A percentile compares a stretch with the other conserved stretches of the same genome.
phyloP scores from a whole-genome alignment of 2,888 invertebrate species.

The Athetis lepigone region DNA sequence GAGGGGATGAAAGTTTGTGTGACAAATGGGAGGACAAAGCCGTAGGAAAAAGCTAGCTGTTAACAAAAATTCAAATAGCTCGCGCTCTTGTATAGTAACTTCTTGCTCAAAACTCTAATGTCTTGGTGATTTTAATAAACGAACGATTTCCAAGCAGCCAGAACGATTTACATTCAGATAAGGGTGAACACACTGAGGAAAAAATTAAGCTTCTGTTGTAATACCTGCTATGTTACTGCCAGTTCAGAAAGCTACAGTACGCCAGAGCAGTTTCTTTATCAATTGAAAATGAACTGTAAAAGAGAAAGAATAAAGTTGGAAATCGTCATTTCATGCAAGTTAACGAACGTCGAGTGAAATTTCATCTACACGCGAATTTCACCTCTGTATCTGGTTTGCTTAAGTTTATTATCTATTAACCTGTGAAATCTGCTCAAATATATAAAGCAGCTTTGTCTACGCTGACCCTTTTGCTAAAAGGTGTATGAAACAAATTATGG shows the following conservation, averaged over 20 bases:
- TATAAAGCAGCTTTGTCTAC: background rate
- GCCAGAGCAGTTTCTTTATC: background rate
- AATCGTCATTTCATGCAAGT: too few species aligned
- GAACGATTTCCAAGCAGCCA: conserved; percentile 58
- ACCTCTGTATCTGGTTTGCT: background rate
- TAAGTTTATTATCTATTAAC: background rate
- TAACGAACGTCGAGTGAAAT: too few species aligned
- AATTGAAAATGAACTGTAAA: background rate
- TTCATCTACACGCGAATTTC: background rate
- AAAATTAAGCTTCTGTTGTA: conserved; percentile 47
- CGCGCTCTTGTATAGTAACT: conserved; percentile 58
- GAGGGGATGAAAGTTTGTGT: too few species aligned
- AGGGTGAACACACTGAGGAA: conserved; percentile 51
- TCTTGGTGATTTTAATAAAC: conserved; percentile 67
- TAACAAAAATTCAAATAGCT: conserved; percentile 61
- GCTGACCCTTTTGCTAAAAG: conserved; percentile 20
- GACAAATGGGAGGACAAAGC: too few species aligned
- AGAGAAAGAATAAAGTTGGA: background rate
- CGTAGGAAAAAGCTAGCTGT: too few species aligned
- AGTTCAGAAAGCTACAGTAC: background rate
- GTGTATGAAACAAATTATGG: conserved; percentile 36
- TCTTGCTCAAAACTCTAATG: conserved; percentile 60
- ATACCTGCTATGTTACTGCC: conserved; percentile 9
- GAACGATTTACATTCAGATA: conserved; percentile 58
- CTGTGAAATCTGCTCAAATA: background rate